Evolutionary conservation across 2,888 invertebrate species (phyloP), one percentile per base, ranked within the genome.

Genomic region (Prosopocoilus inquinatus): DNA sequence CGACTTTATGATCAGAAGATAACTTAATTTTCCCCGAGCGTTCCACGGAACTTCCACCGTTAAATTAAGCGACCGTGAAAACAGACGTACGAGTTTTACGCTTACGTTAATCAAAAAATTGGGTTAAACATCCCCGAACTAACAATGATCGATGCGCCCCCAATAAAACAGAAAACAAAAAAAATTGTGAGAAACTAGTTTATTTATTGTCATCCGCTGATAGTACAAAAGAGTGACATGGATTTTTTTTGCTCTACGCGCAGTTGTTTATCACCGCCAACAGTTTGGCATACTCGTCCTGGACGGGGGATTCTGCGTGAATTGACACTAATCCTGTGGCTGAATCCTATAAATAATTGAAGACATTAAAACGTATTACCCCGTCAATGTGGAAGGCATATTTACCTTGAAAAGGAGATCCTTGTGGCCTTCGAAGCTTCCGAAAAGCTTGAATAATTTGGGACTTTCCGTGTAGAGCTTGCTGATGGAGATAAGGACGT

Each of bases 361-460:
- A 46, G 8, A 43, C 33, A 48, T 48, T 34, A 53, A 12, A 20
- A 32, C n/a, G 7, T n/a, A 36, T 60, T 64, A 72, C 82, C 82
- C 75, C 69, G 41, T 76, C 71, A 15, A 78, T 80, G 38, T 78
- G 75, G 73, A 78, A 83, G 12, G 75, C 68, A 32, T 39, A 32
- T 61, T 64, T 72, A 82, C 82, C 75, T 79, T 81, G 67, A 84
- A 83, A 5, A 84, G 69, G 11, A 83, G 63, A 67, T 84, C 79
- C 9, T 75, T 69, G 45, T 77, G 71, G 11, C 79, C 81, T 38
- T 79, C 76, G 73, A 78, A 84, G n/a, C 75, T 67, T 28, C 88
- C 88, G 65, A 87, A 89, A 47, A 89, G 79, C 58, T 83, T 83
- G 67, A 88, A 83, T 5, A 86, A 75, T 62, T 86, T 84, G 0